Conservation (phyloP, 1,140 invertebrate genomes). For the Hydropsyche tenuis region DNA sequence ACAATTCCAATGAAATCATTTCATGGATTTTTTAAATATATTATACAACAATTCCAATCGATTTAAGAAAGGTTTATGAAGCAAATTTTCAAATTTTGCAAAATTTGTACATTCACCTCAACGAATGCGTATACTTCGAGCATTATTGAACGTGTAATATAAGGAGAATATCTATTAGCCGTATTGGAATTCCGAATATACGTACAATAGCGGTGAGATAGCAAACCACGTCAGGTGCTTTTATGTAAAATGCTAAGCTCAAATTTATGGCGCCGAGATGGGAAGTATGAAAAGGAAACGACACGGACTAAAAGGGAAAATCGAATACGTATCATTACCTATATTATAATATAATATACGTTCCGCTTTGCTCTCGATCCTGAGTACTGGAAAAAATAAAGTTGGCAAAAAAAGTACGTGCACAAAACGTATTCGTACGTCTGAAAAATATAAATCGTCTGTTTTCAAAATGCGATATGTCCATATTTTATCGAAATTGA, state of each 20-base stretch:
- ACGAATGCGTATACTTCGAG: no score
- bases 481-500: no score
- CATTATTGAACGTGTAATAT: neutral
- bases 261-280: constrained; percentile 46
- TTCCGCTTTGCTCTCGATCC: neutral
- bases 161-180: constrained; percentile 34
- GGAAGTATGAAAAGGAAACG: constrained; percentile 37
- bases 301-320: constrained; percentile 19
- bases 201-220: constrained; percentile 25
- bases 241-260: constrained; percentile 48
- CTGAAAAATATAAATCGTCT: no score
- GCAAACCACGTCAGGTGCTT: constrained; percentile 43
- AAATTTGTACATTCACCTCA: no score
- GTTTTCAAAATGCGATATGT: no score
- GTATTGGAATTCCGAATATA: constrained; percentile 42
- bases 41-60: no score
- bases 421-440: no score
- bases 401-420: no score
- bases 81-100: no score
- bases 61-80: no score
- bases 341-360: neutral
- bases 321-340: constrained; percentile 15
- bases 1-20: no score
- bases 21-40: no score
- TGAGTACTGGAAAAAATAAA: neutral